Evolutionary conservation across 2,888 invertebrate species (phyloP), one percentile per base, ranked within the genome.

Genomic region (Philopedon plagiatum): DNA sequence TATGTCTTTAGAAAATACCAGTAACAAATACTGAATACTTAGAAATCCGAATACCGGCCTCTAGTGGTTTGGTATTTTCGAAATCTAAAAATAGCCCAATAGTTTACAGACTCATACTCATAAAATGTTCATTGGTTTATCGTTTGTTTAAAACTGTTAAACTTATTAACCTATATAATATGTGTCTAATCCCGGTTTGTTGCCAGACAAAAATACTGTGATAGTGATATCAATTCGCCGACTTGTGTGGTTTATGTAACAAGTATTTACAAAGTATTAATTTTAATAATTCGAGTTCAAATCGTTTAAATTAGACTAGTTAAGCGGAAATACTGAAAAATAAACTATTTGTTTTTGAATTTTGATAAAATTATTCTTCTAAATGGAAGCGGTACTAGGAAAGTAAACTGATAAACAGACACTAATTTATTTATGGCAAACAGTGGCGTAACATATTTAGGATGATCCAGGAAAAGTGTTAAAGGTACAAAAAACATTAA

Each of bases 91-190:
- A 54, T 54, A 54, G 29, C 11, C 7, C n/a, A 8, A 29, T 29
- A 29, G 7, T 13, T n/a, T 18, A 54, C 49, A 49, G 13, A 13
- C 44, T 44, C 39, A 19, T 7, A 29, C 51, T 54, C 51, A 29
- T 54, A 54, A 54, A 54, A 32, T 13, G 15, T 29, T 54, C 51
- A 9, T 54, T 29, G 51, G 29, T 15, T 51, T 54, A 54, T 54
- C 51, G 51, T 54, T 51, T 51, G 63, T 63, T 63, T 63, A 54
- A 21, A 54, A 39, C 39, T 63, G 51, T 63, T 63, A 51, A 51
- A 51, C 63, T 26, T 19, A 63, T 54, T 63, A 63, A 63, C 63
- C 63, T 63, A 62, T 13, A 29, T 51, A n/a, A n/a, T n/a, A n/a
- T n/a, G n/a, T n/a, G n/a, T 13, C 26, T 29, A 29, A 29, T 29